Percentiles rank a stretch among this genome's conserved stretches.
Conservation (phyloP, 2,113 vertebrate genomes). For the Orthonyx spaldingii region DNA sequence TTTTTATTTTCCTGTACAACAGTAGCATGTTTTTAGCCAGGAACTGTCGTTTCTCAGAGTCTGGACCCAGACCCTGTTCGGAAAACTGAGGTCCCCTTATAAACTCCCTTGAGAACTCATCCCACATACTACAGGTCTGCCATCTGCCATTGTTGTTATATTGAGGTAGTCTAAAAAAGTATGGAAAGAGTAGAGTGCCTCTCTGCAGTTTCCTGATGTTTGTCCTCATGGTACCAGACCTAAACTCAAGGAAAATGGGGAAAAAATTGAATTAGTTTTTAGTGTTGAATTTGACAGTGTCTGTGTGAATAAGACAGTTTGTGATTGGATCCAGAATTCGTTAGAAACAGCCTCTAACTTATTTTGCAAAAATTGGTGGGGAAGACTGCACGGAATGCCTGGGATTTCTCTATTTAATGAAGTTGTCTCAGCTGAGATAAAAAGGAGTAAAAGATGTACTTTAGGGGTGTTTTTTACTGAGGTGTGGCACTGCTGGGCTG, state of each 20-base stretch:
- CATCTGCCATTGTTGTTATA: neutral
- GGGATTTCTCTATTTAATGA: neutral
- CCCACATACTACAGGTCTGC: accelerated
- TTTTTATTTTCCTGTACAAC: neutral
- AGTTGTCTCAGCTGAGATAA: neutral
- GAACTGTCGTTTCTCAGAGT: accelerated
- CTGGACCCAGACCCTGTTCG: neutral
- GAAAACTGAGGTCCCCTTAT: neutral
- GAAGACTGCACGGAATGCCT: neutral
- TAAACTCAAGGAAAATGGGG: neutral
- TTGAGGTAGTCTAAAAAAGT: neutral
- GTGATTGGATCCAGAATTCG: neutral
- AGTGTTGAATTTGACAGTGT: neutral
- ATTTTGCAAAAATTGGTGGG: neutral
- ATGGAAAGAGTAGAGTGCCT: neutral
- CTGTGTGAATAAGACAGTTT: neutral
- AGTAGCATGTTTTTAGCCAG: neutral
- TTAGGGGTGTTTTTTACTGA: neutral
- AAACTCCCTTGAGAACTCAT: neutral
- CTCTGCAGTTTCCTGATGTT: neutral
- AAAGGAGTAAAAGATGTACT: neutral
- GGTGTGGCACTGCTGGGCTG: neutral
- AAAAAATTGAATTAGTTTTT: neutral
- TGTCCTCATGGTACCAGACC: neutral
- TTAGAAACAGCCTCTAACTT: neutral